Evolutionary conservation across 1,140 invertebrate species (phyloP).

Genomic region (Drosophila miranda): DNA sequence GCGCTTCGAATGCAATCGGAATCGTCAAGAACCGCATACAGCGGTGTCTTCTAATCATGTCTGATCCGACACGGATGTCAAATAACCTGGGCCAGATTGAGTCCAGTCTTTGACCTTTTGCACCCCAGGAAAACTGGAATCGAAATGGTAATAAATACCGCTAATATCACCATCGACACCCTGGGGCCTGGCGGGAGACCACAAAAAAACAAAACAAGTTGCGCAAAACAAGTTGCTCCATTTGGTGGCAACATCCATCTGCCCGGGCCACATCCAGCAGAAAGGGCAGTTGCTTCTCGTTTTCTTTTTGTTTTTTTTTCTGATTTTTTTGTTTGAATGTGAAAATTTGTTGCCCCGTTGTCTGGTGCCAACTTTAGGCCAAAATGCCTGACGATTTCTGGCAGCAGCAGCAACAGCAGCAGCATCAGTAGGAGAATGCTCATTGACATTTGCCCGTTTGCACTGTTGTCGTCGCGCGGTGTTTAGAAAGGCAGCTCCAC

Average conservation of each 20-base stretch:
- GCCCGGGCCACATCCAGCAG: constrained; percentile 8
- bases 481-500: constrained; percentile 42
- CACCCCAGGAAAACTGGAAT: constrained; percentile 18
- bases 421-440: constrained; percentile 38
- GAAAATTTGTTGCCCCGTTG: constrained; percentile 12
- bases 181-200: constrained; percentile 31
- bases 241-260: constrained; percentile 41
- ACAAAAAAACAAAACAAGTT: constrained; percentile 1
- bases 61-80: constrained; percentile 54
- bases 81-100: constrained; percentile 24
- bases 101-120: constrained; percentile 59
- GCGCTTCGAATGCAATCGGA: constrained; percentile 25
- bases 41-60: constrained; percentile 18
- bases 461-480: no score
- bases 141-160: constrained; percentile 52
- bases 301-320: not conserved
- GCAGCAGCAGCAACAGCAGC: constrained; percentile 15
- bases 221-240: constrained; percentile 52
- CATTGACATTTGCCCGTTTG: constrained; percentile 62
- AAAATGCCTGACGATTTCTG: constrained; percentile 52
- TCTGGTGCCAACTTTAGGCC: constrained; percentile 54
- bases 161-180: constrained; percentile 53
- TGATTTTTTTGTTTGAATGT: constrained; percentile 2
- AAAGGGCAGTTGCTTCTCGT: constrained; percentile 67
- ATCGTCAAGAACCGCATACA: constrained; percentile 39